Percentiles rank a stretch among this genome's conserved stretches.
Conservation (phyloP, 2,888 invertebrate species). For the Argyresthia albistria region DNA sequence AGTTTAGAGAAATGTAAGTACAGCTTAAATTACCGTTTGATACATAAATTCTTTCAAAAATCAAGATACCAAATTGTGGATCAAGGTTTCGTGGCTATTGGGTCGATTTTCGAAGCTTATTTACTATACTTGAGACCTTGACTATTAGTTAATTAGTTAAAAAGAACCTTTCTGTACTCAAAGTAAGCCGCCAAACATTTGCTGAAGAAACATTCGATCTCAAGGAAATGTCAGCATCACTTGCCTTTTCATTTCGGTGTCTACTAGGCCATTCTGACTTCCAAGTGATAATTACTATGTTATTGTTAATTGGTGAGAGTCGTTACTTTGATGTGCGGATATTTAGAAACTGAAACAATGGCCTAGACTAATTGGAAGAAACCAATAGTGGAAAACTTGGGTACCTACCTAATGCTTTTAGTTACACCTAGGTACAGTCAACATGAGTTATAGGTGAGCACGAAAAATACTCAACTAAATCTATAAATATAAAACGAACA, state of each 20-base stretch:
- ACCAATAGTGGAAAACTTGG: neutral
- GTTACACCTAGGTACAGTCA: neutral
- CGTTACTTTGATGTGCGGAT: neutral
- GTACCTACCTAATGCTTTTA: neutral
- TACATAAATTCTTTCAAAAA: conserved; percentile 13
- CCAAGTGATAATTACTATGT: neutral
- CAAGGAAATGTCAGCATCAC: neutral
- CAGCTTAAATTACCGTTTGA: conserved; percentile 10
- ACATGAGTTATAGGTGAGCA: no score
- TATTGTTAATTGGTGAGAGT: neutral
- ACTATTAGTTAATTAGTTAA: neutral
- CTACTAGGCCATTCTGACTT: neutral
- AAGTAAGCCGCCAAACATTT: neutral
- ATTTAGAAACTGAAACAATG: neutral
- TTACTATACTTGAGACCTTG: neutral
- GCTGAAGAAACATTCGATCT: neutral
- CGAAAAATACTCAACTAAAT: neutral
- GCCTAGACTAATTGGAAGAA: neutral
- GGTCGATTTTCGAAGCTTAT: neutral
- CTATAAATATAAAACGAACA: no score
- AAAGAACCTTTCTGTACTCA: neutral
- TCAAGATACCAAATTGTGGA: no score
- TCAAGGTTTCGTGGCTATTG: neutral
- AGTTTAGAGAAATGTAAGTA: conserved; percentile 49
- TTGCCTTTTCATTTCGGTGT: neutral